A percentile compares a stretch with the other conserved stretches of the same genome.
These are phyloP conservation scores for Syrmaticus mikado DNA, from an alignment of 2,113 vertebrate species.

Conservation along the genomic window DNA sequence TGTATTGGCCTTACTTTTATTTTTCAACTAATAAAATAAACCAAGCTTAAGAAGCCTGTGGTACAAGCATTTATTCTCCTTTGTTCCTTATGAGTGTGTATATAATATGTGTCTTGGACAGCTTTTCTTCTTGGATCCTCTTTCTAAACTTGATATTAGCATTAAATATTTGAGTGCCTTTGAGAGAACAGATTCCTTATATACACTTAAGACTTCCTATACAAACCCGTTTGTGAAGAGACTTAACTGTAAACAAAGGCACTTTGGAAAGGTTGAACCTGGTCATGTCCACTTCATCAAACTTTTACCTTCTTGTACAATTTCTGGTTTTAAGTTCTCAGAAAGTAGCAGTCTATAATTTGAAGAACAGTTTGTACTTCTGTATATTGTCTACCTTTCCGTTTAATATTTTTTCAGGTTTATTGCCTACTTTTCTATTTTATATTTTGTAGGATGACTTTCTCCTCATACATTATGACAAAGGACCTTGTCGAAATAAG, in stretches of 20 bases:
- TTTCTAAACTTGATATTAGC: background rate
- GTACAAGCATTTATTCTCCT: background rate
- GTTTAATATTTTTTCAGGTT: conserved; percentile 12
- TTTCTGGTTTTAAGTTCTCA: background rate
- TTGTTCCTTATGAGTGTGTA: background rate
- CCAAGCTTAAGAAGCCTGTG: background rate
- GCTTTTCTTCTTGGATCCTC: background rate
- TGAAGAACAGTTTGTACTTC: background rate
- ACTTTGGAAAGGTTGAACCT: background rate
- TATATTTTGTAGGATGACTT: conserved; percentile 91
- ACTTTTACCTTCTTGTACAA: background rate
- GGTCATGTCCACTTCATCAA: background rate
- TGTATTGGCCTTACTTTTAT: background rate
- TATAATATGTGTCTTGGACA: background rate
- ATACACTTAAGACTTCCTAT: background rate
- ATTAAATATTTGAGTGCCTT: background rate
- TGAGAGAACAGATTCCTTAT: background rate
- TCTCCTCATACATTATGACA: conserved; percentile 98
- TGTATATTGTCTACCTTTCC: background rate
- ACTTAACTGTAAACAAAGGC: background rate
- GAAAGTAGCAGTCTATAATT: background rate
- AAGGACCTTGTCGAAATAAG: conserved; percentile 98
- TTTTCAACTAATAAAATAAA: background rate
- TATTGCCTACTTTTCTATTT: background rate
- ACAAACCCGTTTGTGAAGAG: background rate